Evolutionary conservation across 2,888 invertebrate genomes (phyloP), one percentile per base, ranked within the genome.

Genomic region (Ecdyonurus torrentis): DNA sequence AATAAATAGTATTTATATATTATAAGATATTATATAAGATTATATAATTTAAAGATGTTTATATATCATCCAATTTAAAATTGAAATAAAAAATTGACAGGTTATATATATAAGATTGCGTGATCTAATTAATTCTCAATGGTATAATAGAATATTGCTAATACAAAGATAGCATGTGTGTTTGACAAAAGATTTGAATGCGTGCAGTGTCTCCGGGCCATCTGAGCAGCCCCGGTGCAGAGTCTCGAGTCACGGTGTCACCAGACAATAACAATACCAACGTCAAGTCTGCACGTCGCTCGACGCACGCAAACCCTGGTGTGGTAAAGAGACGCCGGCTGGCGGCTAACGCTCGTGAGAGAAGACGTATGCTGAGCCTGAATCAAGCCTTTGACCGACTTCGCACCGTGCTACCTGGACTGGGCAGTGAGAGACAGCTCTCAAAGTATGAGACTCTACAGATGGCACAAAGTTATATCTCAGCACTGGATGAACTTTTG

Each of bases 371-470:
- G 96, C 90, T 92, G 77, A 93, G 91, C 73, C 78, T 96, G 65
- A 96, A 96, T 73, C 88, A 89, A 70, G 96, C 96, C 0, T 96
- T 96, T 72, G 95, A 96, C 74, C 80, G 90, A 67, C 83, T 96
- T 1, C 81, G 96, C 58, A 87, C 89, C 2, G 94, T 94, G 68
- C 79, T 96, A n/a, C 96, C 96, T 0, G 90, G 91, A 1, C 77
- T 94, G 64, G 91, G 92, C 3, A 91, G 92, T 71, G 93, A 95
- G 72, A 83, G 92, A 55, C 93, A 95, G 72, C 77, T 96, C 62
- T 94, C 94, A 52, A 96, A 96, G 74, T 96, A 94, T 75, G 96
- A 96, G 74, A 96, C 96, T 0, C 80, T 96, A 1, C 95, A 96
- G 76, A 95, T 96, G 95, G 96, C 96, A 0, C 95, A 96, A 73